These are phyloP conservation scores for Phoebastria nigripes DNA, from an alignment of 2,797 vertebrate species.

Conservation along the genomic window DNA sequence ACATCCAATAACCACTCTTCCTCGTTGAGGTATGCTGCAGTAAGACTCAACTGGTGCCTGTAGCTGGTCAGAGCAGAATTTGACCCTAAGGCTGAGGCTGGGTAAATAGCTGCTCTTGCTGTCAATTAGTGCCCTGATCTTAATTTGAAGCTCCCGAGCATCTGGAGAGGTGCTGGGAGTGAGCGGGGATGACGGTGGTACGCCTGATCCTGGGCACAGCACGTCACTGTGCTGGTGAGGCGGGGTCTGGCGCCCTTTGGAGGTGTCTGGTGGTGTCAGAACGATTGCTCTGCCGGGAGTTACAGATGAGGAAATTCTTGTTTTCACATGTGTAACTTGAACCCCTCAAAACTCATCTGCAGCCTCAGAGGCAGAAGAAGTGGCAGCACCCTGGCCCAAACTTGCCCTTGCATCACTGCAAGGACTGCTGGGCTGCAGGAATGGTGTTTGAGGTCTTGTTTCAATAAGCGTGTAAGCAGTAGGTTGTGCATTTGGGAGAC, in stretches of 20 bases:
- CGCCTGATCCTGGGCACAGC: not conserved
- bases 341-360: not conserved
- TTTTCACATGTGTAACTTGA: not conserved
- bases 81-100: not conserved
- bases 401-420: not conserved
- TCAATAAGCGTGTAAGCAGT: fast-evolving
- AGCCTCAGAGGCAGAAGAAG: not conserved
- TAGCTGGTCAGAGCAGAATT: not conserved
- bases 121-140: not conserved
- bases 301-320: not conserved
- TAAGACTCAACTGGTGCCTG: not conserved
- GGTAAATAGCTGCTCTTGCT: not conserved
- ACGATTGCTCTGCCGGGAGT: not conserved
- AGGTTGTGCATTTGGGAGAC: not conserved
- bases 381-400: not conserved
- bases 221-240: fast-evolving
- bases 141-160: not conserved
- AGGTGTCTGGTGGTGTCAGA: not conserved
- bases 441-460: not conserved
- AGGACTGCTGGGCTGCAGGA: not conserved
- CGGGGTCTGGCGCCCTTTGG: not conserved
- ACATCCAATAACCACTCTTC: not conserved
- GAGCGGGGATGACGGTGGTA: not conserved
- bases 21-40: fast-evolving
- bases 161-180: not conserved